These are phyloP conservation scores for Apodemus agrarius DNA, from an alignment of 2,797 vertebrate genomes.

Conservation along the genomic window DNA sequence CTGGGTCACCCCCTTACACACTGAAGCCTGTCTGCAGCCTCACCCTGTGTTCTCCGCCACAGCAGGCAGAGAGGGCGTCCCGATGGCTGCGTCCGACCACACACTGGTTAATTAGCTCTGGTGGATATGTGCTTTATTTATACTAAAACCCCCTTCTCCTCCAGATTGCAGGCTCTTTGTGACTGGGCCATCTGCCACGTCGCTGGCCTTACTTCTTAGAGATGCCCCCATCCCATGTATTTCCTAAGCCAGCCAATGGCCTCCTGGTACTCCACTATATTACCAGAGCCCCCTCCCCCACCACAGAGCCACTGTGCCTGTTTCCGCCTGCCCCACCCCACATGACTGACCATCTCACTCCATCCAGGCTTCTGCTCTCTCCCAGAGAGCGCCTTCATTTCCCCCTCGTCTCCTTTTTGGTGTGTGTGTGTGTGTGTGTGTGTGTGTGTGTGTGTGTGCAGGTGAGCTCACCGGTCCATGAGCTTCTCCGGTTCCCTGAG, in stretches of 20 bases:
- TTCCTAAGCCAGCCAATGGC: not conserved
- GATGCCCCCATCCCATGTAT: not conserved
- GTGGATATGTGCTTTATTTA: not conserved
- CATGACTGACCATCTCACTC: not conserved
- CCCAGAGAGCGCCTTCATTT: not conserved
- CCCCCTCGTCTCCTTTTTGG: not conserved
- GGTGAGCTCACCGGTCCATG: not conserved
- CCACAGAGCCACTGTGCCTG: not conserved
- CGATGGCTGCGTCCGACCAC: not conserved
- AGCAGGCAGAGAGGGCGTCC: not conserved
- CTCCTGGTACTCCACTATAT: fast-evolving
- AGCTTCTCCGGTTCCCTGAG: not conserved
- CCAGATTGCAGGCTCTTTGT: fast-evolving
- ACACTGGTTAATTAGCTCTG: not conserved
- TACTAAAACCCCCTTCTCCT: not conserved
- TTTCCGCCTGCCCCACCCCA: not conserved
- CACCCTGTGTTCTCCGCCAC: not conserved
- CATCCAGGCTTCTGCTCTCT: not conserved
- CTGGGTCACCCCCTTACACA: not conserved
- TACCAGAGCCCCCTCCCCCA: too few species aligned
- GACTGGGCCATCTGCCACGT: not conserved
- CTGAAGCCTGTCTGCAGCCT: not conserved
- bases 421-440: not conserved
- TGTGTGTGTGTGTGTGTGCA: not conserved
- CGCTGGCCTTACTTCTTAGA: not conserved